phyloP scores from a whole-genome alignment of 2,888 invertebrate species.

The Coelopa pilipes region DNA sequence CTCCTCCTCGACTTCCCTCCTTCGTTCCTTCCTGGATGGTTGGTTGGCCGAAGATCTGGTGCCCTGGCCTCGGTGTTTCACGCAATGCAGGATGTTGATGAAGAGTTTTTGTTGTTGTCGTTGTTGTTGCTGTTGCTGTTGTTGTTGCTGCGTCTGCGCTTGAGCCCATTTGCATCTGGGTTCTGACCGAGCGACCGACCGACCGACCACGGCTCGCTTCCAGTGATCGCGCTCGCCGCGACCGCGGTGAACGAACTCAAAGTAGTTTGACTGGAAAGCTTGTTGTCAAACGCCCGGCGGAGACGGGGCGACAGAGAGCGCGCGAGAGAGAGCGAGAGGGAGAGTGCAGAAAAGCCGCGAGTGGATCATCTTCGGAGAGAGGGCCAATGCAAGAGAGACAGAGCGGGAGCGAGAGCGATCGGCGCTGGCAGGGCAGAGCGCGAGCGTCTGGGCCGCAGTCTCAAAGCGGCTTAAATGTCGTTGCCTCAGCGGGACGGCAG shows the following conservation, averaged over 20 bases:
- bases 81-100: no score
- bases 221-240: not conserved
- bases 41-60: no score
- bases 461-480: slow-evolving; percentile 17
- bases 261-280: slow-evolving; percentile 64
- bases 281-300: slow-evolving; percentile 13
- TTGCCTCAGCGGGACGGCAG: not conserved
- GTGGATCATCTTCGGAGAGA: not conserved
- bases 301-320: not conserved
- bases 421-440: no score
- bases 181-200: not conserved
- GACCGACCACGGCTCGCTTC: not conserved
- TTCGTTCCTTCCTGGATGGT: no score
- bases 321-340: not conserved
- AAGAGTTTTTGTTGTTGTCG: slow-evolving; percentile 9
- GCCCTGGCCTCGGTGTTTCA: no score
- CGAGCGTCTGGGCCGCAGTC: no score
- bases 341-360: not conserved
- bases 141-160: not conserved
- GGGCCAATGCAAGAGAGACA: no score
- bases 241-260: slow-evolving; percentile 65
- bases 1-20: no score
- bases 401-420: no score
- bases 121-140: not conserved
- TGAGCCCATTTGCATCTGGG: slow-evolving; percentile 20